Evolutionary conservation across 2,888 invertebrate species (phyloP), one percentile per base, ranked within the genome.

Genomic region (Aphidoletes aphidimyza): DNA sequence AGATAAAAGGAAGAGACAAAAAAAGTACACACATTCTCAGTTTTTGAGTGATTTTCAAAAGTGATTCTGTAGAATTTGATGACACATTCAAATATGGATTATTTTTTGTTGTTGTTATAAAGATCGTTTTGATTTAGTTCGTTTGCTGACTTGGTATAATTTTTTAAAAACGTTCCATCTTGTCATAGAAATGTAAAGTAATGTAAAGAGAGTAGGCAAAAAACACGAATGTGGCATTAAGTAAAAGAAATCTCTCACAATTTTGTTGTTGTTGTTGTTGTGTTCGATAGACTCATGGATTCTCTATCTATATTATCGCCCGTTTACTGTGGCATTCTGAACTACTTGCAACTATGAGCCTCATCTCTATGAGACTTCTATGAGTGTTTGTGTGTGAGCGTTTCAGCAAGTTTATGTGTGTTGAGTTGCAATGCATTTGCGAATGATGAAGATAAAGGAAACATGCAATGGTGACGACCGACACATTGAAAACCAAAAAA

Each of bases 391-490:
- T 81, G 3, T 37, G 37, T 81, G 81, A 11, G 54, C 22, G 54
- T 54, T 17, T 54, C 3, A n/a, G 54, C 11, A 9, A n/a, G 11
- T 5, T n/a, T 37, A n/a, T 81, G 36, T 34, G 17, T 19, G 36
- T 36, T 81, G 30, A 0, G 37, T 37, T 37, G 3, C 37, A 37
- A n/a, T 81, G 81, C 81, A 81, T 37, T 81, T 69, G 69, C 69
- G 69, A 69, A 69, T 69, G 69, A 69, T 69, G 69, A 69, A 69
- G 69, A 69, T 69, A 69, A 69, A 69, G 69, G 69, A 69, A 69
- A 69, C 69, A 69, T 69, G 69, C 69, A 69, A 69, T 30, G 69
- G 69, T 69, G 69, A 69, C 69, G 69, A 34, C 34, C 69, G 34
- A 30, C 69, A 69, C 9, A 69, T n/a, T n/a, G n/a, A n/a, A n/a